Evolutionary conservation across 2,113 vertebrate genomes (phyloP), one percentile per base, ranked within the genome.

Genomic region (Sturnira hondurensis): DNA sequence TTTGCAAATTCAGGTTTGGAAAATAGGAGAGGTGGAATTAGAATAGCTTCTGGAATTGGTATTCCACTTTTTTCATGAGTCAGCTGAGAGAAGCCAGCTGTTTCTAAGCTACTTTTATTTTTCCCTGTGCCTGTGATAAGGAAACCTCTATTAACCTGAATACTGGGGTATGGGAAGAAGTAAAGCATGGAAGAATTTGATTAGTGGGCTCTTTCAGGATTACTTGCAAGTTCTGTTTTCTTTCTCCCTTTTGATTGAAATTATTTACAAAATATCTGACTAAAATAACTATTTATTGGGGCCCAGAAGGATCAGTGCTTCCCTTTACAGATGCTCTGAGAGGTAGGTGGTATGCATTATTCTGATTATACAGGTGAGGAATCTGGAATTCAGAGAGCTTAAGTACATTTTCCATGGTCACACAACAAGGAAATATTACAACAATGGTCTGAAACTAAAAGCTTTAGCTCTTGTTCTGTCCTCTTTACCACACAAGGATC

Each of bases 181-280:
- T 24, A 74, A 96, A 77, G 15, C 11, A 22, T 68, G 58, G 41
- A 85, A 63, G 41, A 4, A 86, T 91, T 56, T 81, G 52, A 81
- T 94, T 85, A 92, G 88, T 78, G 70, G 65, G 24, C 56, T 36
- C 92, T 90, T 93, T 96, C 47, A 85, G 33, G 28, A 41, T 85
- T 77, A 54, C 56, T 92, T 87, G 7, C 76, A 73, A 93, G 91
- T 81, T 93, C 33, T 88, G 12, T 73, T 91, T 76, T 68, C 31
- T 50, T 67, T 63, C 4, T 58, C 24, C 65, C 15, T 38, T 90
- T 89, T 84, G n/a, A 19, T 76, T 92, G 54, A 76, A 93, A 92
- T 33, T n/a, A 36, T 89, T 95, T 91, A 5, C 5, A 76, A 96
- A 92, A 91, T 28, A 50, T 77, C 85, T 52, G 19, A 77, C 61